Conservation (phyloP, 1,140 invertebrate genomes). For the Procambarus clarkii region DNA sequence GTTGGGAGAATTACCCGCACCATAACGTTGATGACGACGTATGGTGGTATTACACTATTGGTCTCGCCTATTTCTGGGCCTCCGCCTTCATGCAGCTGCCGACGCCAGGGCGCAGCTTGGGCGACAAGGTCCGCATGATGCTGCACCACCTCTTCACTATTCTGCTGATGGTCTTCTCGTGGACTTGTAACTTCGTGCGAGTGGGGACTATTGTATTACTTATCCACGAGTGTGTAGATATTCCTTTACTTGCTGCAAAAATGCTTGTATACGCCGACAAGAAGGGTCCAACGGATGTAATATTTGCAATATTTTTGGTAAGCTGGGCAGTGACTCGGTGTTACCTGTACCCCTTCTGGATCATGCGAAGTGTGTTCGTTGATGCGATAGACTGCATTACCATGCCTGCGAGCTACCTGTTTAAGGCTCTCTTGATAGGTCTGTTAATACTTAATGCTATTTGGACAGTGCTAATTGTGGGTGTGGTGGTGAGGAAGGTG, state of each 20-base stretch:
- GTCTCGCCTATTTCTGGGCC: constrained; percentile 92
- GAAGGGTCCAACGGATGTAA: constrained; percentile 88
- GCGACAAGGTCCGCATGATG: constrained; percentile 78
- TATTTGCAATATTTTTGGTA: constrained; percentile 91
- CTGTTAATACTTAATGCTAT: constrained; percentile 32
- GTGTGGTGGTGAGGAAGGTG: constrained; percentile 32
- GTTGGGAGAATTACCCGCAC: constrained; percentile 85
- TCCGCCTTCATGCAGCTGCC: constrained; percentile 38
- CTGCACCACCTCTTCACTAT: constrained; percentile 78
- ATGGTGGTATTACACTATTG: constrained; percentile 77
- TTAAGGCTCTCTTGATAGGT: constrained; percentile 11
- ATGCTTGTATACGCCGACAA: constrained; percentile 91
- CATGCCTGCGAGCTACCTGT: constrained; percentile 95
- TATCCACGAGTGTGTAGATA: constrained; percentile 96
- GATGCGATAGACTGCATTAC: constrained; percentile 88
- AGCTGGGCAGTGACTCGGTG: constrained; percentile 91
- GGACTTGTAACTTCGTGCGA: constrained; percentile 94
- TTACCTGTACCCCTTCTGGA: constrained; percentile 91
- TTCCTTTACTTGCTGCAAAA: constrained; percentile 84
- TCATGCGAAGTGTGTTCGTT: constrained; percentile 87
- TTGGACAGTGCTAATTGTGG: constrained; percentile 47
- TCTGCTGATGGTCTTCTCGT: constrained; percentile 84
- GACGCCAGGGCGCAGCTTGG: constrained; percentile 21
- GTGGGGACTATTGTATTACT: constrained; percentile 94
- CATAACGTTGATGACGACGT: constrained; percentile 79